A percentile compares a stretch with the other conserved stretches of the same genome.
These are phyloP conservation scores for Diabrotica virgifera DNA, from an alignment of 1,140 invertebrate species.

Conservation along the genomic window DNA sequence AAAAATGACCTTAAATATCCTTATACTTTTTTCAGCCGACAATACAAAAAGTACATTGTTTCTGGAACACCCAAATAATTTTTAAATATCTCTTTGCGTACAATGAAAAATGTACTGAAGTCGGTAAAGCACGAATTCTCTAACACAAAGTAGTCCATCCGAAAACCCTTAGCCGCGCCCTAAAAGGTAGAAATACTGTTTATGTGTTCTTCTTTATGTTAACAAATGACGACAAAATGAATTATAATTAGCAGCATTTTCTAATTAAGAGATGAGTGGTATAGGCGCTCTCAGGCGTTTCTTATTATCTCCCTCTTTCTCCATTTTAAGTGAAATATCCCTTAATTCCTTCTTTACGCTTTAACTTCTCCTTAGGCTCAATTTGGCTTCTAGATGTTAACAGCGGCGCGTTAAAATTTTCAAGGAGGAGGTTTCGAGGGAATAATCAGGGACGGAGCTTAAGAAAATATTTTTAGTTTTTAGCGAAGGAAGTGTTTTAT, in stretches of 20 bases:
- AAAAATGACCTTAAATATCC: no score
- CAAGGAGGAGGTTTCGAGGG: not conserved
- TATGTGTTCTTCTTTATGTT: conserved; percentile 20
- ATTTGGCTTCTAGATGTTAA: conserved; percentile 31
- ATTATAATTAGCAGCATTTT: conserved; percentile 42
- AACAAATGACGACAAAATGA: conserved; percentile 37
- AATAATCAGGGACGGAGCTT: not conserved
- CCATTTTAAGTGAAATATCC: conserved; percentile 35
- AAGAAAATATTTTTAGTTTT: no score
- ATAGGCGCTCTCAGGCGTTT: conserved; percentile 12
- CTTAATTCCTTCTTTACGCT: conserved; percentile 39
- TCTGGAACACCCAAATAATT: no score
- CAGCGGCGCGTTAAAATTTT: conserved; percentile 9
- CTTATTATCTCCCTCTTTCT: conserved; percentile 19
- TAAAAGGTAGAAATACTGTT: conserved; percentile 25
- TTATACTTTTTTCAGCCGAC: no score
- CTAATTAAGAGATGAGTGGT: conserved; percentile 35
- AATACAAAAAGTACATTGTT: no score
- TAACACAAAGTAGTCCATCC: no score
- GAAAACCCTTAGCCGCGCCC: not conserved
- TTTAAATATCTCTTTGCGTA: no score
- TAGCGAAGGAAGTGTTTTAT: no score
- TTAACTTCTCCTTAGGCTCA: conserved; percentile 40
- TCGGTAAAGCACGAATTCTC: not conserved
- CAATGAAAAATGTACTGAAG: not conserved